Evolutionary conservation across 2,113 vertebrate species (phyloP).

Genomic region (Athene noctua): DNA sequence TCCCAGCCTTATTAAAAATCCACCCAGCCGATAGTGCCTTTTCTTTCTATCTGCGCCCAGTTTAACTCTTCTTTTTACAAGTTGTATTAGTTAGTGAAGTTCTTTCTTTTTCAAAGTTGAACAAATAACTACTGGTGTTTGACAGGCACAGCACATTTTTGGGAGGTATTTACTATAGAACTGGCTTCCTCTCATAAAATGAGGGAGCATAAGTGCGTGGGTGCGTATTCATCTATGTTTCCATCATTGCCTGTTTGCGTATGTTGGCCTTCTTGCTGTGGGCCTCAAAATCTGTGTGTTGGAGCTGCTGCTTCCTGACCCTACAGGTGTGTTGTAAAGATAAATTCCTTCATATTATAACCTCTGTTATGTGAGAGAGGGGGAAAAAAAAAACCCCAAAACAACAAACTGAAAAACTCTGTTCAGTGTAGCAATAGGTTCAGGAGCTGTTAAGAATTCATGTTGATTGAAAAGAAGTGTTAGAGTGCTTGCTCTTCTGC

Average conservation of each 20-base stretch:
- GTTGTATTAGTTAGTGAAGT: background rate
- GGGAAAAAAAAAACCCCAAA: fast-evolving
- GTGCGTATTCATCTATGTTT: background rate
- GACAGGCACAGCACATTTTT: background rate
- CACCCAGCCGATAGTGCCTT: background rate
- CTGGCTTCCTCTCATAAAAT: background rate
- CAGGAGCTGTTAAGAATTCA: background rate
- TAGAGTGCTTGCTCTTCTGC: background rate
- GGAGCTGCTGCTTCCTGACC: background rate
- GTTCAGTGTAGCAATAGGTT: background rate
- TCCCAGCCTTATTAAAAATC: background rate
- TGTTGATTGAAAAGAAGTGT: constrained; percentile 31
- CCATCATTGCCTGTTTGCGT: background rate
- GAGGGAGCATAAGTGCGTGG: background rate
- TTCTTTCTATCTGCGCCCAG: background rate
- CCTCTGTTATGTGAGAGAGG: background rate
- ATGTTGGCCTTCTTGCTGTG: background rate
- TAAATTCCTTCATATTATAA: background rate
- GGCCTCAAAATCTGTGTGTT: background rate
- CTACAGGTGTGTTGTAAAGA: background rate
- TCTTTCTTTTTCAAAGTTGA: background rate
- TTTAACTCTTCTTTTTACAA: background rate
- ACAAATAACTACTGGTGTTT: background rate
- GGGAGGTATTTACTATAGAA: background rate
- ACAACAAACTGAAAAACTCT: background rate